phyloP scores from a whole-genome alignment of 2,113 vertebrate species.

The Pterocles burchelli region DNA sequence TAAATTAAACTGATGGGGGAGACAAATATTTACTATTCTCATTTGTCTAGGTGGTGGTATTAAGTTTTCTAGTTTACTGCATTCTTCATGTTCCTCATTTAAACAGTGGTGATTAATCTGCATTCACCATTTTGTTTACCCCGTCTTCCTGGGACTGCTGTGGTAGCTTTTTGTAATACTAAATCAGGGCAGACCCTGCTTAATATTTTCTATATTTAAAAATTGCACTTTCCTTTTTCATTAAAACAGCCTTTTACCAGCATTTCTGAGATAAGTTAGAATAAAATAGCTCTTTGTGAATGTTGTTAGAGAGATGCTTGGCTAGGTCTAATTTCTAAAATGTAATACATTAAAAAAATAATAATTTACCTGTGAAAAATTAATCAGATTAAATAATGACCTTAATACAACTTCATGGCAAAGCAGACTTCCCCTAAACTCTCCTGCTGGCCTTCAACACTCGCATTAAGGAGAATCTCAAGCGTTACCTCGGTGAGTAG shows the following conservation, averaged over 20 bases:
- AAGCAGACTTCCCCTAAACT: neutral
- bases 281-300: neutral
- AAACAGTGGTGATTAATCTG: neutral
- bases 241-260: neutral
- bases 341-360: neutral
- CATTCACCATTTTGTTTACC: neutral
- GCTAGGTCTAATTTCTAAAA: neutral
- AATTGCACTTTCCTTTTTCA: neutral
- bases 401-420: neutral
- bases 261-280: neutral
- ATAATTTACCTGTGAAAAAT: constrained; percentile 17
- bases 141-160: neutral
- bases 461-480: neutral
- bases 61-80: neutral
- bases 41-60: neutral
- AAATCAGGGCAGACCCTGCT: neutral
- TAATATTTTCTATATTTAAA: neutral
- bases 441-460: neutral
- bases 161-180: neutral
- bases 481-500: fast-evolving
- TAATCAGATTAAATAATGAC: constrained; percentile 8
- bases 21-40: neutral
- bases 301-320: neutral
- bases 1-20: neutral
- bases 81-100: neutral